Conservation (phyloP, 2,113 vertebrate species). For the Megaceryle torquata region DNA sequence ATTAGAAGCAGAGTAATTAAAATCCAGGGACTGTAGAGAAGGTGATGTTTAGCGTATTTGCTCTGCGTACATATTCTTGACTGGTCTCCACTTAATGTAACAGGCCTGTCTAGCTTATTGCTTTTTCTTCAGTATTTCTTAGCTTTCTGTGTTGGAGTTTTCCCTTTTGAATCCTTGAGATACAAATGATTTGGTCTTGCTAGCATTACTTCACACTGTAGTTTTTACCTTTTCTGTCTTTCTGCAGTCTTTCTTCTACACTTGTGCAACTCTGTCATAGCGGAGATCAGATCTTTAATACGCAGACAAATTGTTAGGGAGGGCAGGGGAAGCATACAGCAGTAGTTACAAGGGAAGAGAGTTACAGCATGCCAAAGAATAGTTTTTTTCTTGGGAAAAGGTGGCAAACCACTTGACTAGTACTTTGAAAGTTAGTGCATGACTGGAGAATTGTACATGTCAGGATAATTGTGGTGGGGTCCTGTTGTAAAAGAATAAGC, state of each 20-base stretch:
- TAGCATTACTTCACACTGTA: not conserved
- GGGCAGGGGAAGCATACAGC: not conserved
- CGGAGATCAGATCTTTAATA: not conserved
- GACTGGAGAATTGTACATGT: not conserved
- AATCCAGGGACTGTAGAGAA: not conserved
- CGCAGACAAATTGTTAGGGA: not conserved
- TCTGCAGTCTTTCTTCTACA: not conserved
- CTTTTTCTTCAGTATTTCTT: not conserved
- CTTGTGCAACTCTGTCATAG: not conserved
- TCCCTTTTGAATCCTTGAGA: not conserved
- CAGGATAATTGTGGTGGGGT: not conserved
- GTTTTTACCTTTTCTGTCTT: not conserved
- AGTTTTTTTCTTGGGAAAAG: not conserved
- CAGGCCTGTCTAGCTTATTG: not conserved
- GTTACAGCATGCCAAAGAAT: not conserved
- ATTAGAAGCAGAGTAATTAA: not conserved
- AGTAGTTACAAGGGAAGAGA: not conserved
- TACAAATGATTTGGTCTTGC: not conserved
- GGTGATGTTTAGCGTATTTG: not conserved
- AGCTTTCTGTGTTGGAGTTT: not conserved
- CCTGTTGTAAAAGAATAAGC: not conserved
- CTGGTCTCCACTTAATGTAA: not conserved
- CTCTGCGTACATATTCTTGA: not conserved
- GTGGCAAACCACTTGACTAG: not conserved
- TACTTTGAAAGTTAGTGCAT: not conserved